phyloP scores from a whole-genome alignment of 2,888 invertebrate genomes.

The Diaperis boleti region DNA sequence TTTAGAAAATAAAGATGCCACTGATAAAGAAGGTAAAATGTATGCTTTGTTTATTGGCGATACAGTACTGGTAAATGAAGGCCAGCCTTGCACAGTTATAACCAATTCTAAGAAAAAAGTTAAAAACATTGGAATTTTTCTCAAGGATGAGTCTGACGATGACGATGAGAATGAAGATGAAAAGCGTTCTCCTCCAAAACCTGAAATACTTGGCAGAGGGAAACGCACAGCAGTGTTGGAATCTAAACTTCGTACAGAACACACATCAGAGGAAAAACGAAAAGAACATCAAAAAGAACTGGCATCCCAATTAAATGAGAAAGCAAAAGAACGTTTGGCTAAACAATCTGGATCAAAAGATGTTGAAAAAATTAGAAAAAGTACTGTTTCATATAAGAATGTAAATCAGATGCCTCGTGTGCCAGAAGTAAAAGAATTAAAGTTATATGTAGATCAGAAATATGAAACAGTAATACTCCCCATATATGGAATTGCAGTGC shows the following conservation, averaged over 20 bases:
- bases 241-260: conserved; percentile 92
- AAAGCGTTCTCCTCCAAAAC: conserved; percentile 77
- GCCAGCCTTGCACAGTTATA: conserved; percentile 83
- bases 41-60: conserved; percentile 97
- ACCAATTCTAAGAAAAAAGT: conserved; percentile 95
- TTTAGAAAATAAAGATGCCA: conserved; percentile 83
- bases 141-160: conserved; percentile 89
- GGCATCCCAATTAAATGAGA: conserved; percentile 89
- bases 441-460: conserved; percentile 95
- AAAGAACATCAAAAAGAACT: conserved; percentile 97
- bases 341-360: conserved; percentile 89
- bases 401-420: conserved; percentile 94
- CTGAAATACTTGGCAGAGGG: conserved; percentile 79
- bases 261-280: conserved; percentile 96
- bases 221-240: conserved; percentile 93
- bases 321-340: conserved; percentile 91
- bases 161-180: conserved; percentile 83
- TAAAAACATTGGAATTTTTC: conserved; percentile 94
- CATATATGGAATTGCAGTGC: conserved; percentile 94
- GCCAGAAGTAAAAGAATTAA: conserved; percentile 91
- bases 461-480: conserved; percentile 99
- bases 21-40: conserved; percentile 88
- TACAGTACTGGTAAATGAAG: conserved; percentile 94
- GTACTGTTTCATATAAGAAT: conserved; percentile 94
- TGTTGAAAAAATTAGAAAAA: conserved; percentile 90